Evolutionary conservation across 2,888 invertebrate genomes (phyloP), one percentile per base, ranked within the genome.

Genomic region (Nysson spinosus): DNA sequence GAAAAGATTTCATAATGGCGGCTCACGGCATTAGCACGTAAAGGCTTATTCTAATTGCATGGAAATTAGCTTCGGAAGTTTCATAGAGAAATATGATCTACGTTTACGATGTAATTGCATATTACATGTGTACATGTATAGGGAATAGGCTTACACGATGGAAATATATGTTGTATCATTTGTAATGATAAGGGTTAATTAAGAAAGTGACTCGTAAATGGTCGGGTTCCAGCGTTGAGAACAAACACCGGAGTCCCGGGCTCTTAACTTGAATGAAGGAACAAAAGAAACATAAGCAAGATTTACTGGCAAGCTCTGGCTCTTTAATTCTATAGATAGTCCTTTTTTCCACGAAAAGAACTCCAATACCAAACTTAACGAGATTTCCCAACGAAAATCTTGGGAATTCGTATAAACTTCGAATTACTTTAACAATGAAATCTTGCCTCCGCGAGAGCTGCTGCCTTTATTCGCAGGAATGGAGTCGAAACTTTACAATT

Each of bases 111-210:
- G 44, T 52, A 64, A 66, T 63, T 63, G 39, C 50, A 14, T 14
- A 24, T 11, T 14, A 12, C 16, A 26, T 9, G 42, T 22, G 5
- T 35, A 20, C 6, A 16, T 6, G 11, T 3, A 14, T 37, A 16
- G 40, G 43, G 32, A 62, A 56, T 51, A 57, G 30, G 30, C 34
- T 62, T 51, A 47, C 26, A 37, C 19, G 37, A 46, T 42, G 35
- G 26, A 35, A 42, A 47, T 47, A 43, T 35, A 37, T 30, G 50
- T 54, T 30, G 32, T 39, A 60, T 46, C 60, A 50, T 72, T 50
- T 28, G 60, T 56, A 72, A 66, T 50, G 69, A 73, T 71, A 71
- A 74, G 60, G 58, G 64, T 73, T 68, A 68, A 73, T 74, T 74
- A 74, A 68, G 71, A 71, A 71, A 68, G 73, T 56, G 54, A 61